Conservation (phyloP, 2,797 vertebrate species). For the Falco naumanni region DNA sequence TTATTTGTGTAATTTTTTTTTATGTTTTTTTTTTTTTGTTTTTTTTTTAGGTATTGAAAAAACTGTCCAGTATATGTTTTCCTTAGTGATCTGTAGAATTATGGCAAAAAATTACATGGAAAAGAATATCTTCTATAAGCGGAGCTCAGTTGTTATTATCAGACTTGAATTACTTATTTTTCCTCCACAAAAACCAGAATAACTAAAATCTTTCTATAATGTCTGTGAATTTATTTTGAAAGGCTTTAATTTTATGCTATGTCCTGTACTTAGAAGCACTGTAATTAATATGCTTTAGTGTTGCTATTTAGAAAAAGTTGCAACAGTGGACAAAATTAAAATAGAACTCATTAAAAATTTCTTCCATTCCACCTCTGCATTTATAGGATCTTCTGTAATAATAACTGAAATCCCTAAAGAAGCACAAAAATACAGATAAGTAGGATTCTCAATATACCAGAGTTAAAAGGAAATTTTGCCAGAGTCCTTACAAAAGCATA, state of each 20-base stretch:
- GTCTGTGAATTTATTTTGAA: background rate
- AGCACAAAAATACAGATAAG: background rate
- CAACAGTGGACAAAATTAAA: background rate
- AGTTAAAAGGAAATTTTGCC: background rate
- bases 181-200: background rate
- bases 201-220: background rate
- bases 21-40: background rate
- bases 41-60: background rate
- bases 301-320: background rate
- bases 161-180: background rate
- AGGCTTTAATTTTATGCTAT: background rate
- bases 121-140: background rate
- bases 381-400: background rate
- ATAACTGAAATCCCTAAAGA: background rate
- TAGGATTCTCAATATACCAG: background rate
- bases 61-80: background rate
- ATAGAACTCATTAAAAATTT: background rate
- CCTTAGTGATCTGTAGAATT: background rate
- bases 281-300: background rate
- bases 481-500: background rate
- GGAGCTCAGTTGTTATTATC: background rate
- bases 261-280: background rate
- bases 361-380: background rate
- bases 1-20: background rate
- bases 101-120: background rate